These are phyloP conservation scores for Sterna hirundo DNA, from an alignment of 2,113 vertebrate genomes.

Conservation along the genomic window DNA sequence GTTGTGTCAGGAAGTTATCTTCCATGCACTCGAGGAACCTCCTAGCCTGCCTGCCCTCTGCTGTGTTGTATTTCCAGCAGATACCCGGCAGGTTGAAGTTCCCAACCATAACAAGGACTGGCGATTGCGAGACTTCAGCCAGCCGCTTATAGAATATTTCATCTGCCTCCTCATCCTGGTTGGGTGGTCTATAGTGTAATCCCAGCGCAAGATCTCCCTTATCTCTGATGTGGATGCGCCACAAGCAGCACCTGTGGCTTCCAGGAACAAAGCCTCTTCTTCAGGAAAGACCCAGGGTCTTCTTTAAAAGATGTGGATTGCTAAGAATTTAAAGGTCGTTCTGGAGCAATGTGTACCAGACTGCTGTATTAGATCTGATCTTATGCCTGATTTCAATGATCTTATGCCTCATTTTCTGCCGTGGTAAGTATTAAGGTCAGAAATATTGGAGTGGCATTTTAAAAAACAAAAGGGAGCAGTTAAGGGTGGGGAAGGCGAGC, in stretches of 20 bases:
- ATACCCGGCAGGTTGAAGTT: too few relatives aligned
- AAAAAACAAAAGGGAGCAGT: neutral
- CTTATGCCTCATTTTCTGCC: neutral
- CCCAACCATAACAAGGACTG: too few relatives aligned
- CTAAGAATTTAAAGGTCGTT: neutral
- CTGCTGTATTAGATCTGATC: neutral
- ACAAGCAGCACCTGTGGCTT: neutral
- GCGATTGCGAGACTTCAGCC: too few relatives aligned
- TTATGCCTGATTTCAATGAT: neutral
- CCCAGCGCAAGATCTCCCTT: too few relatives aligned
- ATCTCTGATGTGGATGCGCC: neutral
- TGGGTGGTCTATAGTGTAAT: too few relatives aligned
- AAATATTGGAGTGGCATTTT: neutral
- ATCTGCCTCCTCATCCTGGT: too few relatives aligned
- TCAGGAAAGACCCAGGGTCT: neutral
- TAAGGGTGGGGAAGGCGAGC: neutral
- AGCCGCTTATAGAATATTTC: too few relatives aligned
- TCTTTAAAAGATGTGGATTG: neutral
- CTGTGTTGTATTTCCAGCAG: too few relatives aligned
- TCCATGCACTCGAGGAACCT: too few relatives aligned
- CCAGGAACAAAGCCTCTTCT: neutral
- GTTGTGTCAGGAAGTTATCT: too few relatives aligned
- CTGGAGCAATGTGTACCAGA: neutral
- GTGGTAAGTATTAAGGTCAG: neutral
- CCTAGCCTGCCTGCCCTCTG: too few relatives aligned